Percentiles rank a stretch among this genome's conserved stretches.
Conservation (phyloP, 2,888 invertebrate genomes). For the Himalopsyche anomala region DNA sequence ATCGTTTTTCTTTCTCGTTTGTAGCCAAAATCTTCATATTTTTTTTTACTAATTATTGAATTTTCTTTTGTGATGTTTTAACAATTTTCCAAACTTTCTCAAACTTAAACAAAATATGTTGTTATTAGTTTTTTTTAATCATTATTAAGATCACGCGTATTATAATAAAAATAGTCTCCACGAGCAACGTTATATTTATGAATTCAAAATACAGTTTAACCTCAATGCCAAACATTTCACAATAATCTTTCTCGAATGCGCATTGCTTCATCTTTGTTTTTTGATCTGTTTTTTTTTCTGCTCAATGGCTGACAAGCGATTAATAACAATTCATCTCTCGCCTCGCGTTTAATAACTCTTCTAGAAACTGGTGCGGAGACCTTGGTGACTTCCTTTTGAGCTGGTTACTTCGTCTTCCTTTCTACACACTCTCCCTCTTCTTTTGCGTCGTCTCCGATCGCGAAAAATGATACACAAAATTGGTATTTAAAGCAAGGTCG, state of each 20-base stretch:
- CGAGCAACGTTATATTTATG: no score
- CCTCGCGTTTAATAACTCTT: conserved; percentile 15
- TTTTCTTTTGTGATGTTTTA: no score
- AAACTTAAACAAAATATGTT: no score
- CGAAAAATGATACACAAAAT: conserved; percentile 23
- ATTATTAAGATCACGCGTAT: no score
- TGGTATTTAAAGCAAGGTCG: conserved; percentile 42
- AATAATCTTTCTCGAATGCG: conserved; percentile 1
- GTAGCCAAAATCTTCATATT: no score
- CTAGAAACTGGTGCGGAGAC: not conserved
- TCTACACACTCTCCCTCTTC: conserved; percentile 16
- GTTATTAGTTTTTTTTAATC: no score
- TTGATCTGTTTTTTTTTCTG: conserved; percentile 29
- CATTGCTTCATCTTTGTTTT: not conserved
- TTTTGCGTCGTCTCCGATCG: not conserved
- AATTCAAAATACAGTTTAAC: not conserved
- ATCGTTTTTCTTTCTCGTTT: no score
- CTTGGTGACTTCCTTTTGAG: conserved; percentile 42
- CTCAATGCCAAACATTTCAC: conserved; percentile 21
- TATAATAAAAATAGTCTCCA: no score
- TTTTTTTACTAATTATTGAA: no score
- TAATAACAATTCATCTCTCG: conserved; percentile 22
- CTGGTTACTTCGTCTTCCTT: conserved; percentile 31
- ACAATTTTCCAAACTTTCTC: no score
- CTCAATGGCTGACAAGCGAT: conserved; percentile 17